Evolutionary conservation across 2,797 vertebrate species (phyloP).

Genomic region (Gymnothorax reevesii): DNA sequence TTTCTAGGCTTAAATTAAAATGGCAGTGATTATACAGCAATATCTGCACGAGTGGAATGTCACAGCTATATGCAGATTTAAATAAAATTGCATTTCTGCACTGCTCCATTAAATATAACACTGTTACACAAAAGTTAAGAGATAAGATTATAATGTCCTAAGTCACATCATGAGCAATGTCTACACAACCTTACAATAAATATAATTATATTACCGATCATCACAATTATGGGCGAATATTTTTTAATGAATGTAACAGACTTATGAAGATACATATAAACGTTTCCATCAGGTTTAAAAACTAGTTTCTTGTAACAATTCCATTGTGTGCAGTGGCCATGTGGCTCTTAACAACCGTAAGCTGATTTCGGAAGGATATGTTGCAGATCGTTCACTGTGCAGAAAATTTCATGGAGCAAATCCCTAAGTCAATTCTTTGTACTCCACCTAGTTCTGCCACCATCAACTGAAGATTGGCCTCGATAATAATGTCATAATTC

Average conservation of each 20-base stretch:
- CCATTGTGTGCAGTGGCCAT: constrained; percentile 12
- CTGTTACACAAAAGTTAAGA: background rate
- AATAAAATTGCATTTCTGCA: background rate
- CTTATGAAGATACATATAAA: background rate
- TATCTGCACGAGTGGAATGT: background rate
- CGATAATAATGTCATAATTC: background rate
- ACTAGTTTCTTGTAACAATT: background rate
- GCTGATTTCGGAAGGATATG: background rate
- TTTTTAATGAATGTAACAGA: constrained; percentile 5
- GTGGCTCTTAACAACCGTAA: background rate
- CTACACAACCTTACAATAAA: constrained; percentile 18
- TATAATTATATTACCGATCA: background rate
- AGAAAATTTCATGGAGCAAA: background rate
- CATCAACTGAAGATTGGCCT: background rate
- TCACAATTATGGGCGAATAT: constrained; percentile 1
- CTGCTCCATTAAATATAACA: constrained; percentile 1
- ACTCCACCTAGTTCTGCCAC: background rate
- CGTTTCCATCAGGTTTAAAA: background rate
- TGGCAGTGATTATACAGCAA: background rate
- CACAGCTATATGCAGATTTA: background rate
- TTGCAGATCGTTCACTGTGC: background rate
- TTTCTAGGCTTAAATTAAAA: background rate
- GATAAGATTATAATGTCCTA: constrained; percentile 1
- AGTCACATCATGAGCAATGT: background rate
- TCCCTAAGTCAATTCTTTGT: background rate